These are phyloP conservation scores for Palythoa grandis DNA, from an alignment of 92 coral and sea anemone species.

Conservation along the genomic window DNA sequence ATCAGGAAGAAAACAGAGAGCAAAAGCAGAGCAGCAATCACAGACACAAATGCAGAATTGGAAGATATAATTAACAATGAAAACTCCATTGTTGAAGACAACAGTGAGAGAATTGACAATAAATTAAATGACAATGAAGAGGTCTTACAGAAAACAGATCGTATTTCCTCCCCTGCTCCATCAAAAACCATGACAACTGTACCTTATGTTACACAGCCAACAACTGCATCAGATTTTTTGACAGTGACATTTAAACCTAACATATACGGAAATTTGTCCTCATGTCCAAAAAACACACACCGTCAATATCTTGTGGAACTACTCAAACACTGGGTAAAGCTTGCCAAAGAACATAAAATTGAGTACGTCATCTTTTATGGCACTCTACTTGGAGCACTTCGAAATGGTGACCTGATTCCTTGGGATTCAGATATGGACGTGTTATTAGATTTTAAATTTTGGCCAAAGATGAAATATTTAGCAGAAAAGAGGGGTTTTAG, in stretches of 20 bases:
- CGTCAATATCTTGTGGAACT: conserved; percentile 51
- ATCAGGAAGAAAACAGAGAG: background rate
- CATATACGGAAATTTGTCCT: conserved; percentile 19
- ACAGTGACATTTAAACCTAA: background rate
- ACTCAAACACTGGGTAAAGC: conserved; percentile 63
- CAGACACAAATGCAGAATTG: background rate
- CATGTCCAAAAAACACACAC: conserved; percentile 18
- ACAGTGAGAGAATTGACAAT: background rate
- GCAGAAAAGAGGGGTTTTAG: conserved; percentile 62
- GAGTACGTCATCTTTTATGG: conserved; percentile 80
- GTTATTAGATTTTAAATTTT: conserved; percentile 60
- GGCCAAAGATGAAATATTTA: conserved; percentile 55
- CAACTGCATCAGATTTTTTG: conserved; percentile 2
- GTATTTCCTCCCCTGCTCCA: background rate
- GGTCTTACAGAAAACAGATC: background rate
- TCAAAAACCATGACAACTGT: background rate
- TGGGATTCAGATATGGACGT: conserved; percentile 87
- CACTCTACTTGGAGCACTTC: conserved; percentile 74
- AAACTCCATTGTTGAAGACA: background rate
- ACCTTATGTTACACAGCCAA: background rate
- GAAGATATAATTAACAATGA: background rate
- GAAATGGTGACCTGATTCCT: conserved; percentile 83
- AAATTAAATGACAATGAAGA: background rate
- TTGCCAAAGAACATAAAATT: conserved; percentile 68
- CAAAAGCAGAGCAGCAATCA: background rate